Conservation (phyloP, 92 coral and sea anemone genomes). For the Umimayanthus chanpuru region DNA sequence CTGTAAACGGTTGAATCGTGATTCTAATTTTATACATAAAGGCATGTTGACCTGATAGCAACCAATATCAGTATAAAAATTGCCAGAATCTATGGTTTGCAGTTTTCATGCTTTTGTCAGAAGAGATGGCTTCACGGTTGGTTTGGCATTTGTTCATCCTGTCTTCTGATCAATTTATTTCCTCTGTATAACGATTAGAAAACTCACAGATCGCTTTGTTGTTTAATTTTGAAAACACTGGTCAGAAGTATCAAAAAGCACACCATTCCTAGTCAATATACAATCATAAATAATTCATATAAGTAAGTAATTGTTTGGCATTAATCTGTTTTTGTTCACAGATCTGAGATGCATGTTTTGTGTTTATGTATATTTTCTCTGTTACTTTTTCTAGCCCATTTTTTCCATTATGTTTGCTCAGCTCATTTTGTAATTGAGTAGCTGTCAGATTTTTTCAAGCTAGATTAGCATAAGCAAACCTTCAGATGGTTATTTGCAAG, state of each 20-base stretch:
- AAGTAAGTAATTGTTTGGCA: background rate
- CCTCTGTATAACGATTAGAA: background rate
- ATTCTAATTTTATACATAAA: too few relatives aligned
- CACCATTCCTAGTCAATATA: background rate
- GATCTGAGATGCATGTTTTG: background rate
- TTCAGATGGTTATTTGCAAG: background rate
- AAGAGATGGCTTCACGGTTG: background rate
- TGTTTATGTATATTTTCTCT: background rate
- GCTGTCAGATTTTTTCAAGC: background rate
- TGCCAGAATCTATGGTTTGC: too few relatives aligned
- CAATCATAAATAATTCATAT: background rate
- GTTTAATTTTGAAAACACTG: background rate
- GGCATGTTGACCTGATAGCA: too few relatives aligned
- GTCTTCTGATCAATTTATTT: background rate
- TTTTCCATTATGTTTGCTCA: background rate
- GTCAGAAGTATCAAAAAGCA: background rate
- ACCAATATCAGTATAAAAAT: too few relatives aligned
- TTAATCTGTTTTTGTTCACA: background rate
- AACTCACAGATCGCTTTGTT: background rate
- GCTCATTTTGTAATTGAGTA: background rate
- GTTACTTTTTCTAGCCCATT: background rate
- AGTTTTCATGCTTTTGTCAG: background rate
- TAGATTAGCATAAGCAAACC: background rate
- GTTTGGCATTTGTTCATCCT: background rate
- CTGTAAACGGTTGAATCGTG: too few relatives aligned